Base-by-base conservation (phyloP, 2,888 invertebrate genomes). In the Ypsolopha scabrella region DNA sequence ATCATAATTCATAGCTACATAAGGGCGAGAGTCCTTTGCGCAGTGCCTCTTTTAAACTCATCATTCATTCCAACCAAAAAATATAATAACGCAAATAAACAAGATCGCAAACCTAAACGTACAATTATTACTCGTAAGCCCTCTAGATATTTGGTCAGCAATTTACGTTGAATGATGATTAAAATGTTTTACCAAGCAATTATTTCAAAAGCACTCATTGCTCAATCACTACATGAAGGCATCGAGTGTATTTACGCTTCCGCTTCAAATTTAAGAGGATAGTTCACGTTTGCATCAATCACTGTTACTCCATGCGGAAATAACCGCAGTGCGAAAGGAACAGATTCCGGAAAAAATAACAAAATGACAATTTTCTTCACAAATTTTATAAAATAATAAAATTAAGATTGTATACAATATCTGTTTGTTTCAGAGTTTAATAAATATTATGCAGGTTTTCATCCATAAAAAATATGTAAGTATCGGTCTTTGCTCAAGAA, bases 1-100 rank as follows among this genome's bases (percentile, higher is more conserved):
- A 66, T 72, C 67, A 72, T 74, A 76, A 75, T 78, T 75, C 75
- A 80, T 79, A 77, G 78, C 75, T 72, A 79, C 79, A 76, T 70
- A 70, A 68, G 66, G 62, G 60, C 60, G 64, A 64, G 61, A 58
- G 67, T 59, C 59, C 61, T 37, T 39, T 35, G 46, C 13, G 13
- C 43, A 43, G 8, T 24, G 7, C 14, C 14, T 13, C 43, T 43
- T 43, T 43, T 24, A 43, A 43, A 43, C 14, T 24, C 14, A 43
- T 13, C 24, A 24, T 4, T 24, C 24, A 24, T 24, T 6, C 41
- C n/a, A 43, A 14, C 24, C 24, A 24, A 24, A 24, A 24, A 13
- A 43, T n/a, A n/a, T 43, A 7, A 8, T 14, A 14, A 9, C 14
- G 24, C 14, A 43, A 6, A 43, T 9, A 9, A 43, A 43, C 7